Conservation (phyloP, 2,797 vertebrate species). For the Antennarius maculatus region DNA sequence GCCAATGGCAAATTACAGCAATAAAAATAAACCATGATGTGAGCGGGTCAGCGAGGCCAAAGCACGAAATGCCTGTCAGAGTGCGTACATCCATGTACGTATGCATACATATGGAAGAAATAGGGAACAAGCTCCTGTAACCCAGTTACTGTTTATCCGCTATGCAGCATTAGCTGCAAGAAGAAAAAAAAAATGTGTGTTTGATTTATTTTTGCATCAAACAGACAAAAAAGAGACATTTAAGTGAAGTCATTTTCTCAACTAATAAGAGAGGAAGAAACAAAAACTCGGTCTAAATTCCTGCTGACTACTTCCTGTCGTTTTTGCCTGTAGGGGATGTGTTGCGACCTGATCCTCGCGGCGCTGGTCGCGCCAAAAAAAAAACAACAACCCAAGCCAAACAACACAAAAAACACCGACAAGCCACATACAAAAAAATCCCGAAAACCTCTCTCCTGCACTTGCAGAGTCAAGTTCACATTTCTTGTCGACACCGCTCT, state of each 20-base stretch:
- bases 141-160: slow-evolving; percentile 37
- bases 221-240: not conserved
- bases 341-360: slow-evolving; percentile 24
- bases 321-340: not conserved
- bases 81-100: slow-evolving; percentile 59
- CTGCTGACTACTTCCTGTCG: slow-evolving; percentile 20
- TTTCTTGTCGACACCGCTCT: slow-evolving; percentile 58
- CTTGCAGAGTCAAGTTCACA: slow-evolving; percentile 60
- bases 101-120: slow-evolving; percentile 24
- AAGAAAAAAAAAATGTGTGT: slow-evolving; percentile 17
- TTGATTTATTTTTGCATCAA: not conserved
- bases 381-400: slow-evolving; percentile 4
- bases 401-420: slow-evolving; percentile 25
- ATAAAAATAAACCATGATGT: slow-evolving; percentile 81
- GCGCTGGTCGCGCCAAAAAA: too few relatives aligned
- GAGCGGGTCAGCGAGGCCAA: slow-evolving; percentile 74
- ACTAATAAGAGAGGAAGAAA: not conserved
- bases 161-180: slow-evolving; percentile 9
- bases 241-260: not conserved
- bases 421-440: slow-evolving; percentile 25
- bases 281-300: not conserved
- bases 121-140: slow-evolving; percentile 72
- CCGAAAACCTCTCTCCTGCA: slow-evolving; percentile 56
- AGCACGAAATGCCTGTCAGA: slow-evolving; percentile 69
- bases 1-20: slow-evolving; percentile 77